Evolutionary conservation across 2,888 invertebrate species (phyloP).

Genomic region (Nomada ruficornis): DNA sequence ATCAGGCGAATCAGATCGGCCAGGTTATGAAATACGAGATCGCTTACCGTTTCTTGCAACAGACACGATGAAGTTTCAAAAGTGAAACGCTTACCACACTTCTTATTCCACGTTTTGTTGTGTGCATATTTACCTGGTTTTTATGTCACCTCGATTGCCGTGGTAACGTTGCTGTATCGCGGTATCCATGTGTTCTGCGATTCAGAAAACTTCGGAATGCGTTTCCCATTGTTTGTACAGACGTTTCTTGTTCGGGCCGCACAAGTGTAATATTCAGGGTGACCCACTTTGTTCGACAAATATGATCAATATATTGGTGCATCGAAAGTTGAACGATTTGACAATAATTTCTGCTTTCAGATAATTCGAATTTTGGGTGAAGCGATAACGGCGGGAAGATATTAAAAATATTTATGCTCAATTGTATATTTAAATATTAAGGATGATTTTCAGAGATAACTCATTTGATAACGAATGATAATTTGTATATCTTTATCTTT

Average conservation of each 20-base stretch:
- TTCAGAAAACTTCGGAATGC: slow-evolving; percentile 4
- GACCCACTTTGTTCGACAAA: not conserved
- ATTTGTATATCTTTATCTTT: no score
- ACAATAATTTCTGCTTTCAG: no score
- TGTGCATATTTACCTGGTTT: slow-evolving; percentile 48
- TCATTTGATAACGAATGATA: no score
- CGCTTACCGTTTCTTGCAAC: slow-evolving; percentile 46
- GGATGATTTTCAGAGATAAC: no score
- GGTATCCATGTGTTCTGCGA: not conserved
- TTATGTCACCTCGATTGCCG: slow-evolving; percentile 28
- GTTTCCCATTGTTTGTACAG: not conserved
- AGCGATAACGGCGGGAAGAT: no score
- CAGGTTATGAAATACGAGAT: slow-evolving; percentile 46
- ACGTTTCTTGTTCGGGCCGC: not conserved
- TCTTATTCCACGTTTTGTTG: slow-evolving; percentile 40
- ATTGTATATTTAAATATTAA: no score
- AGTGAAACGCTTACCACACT: slow-evolving; percentile 54
- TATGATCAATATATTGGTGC: not conserved
- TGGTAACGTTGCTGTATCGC: not conserved
- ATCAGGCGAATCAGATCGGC: slow-evolving; percentile 50
- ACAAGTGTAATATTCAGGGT: not conserved
- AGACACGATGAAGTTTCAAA: slow-evolving; percentile 54
- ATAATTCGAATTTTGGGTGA: not conserved
- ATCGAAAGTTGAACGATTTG: no score
- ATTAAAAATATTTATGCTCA: no score